phyloP scores from a whole-genome alignment of 2,888 invertebrate species.

The Drosophila lacicola region DNA sequence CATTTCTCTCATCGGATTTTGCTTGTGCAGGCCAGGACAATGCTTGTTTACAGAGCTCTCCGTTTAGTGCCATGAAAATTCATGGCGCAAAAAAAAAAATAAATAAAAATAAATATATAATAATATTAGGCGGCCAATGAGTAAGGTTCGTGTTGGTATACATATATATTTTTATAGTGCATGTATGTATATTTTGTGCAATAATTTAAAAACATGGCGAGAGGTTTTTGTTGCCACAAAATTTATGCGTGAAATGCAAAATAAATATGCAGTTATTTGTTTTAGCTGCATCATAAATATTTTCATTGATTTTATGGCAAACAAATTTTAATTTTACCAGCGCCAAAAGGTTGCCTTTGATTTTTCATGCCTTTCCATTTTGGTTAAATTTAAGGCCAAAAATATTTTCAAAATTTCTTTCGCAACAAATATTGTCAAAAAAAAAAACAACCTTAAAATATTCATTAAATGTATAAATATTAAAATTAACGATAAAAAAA shows the following conservation, averaged over 20 bases:
- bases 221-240: conserved; percentile 33
- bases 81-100: conserved; percentile 19
- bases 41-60: conserved; percentile 59
- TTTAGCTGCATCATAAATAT: conserved; percentile 62
- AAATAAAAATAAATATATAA: conserved; percentile 16
- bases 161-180: not conserved
- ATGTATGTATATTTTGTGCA: conserved; percentile 5
- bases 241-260: conserved; percentile 57
- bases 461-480: not conserved
- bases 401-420: conserved; percentile 15
- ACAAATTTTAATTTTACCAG: conserved; percentile 58
- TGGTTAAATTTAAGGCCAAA: not conserved
- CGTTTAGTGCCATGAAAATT: conserved; percentile 38
- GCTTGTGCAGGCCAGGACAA: conserved; percentile 39
- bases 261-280: conserved; percentile 62
- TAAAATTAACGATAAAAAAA: conserved; percentile 4
- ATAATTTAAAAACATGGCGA: conserved; percentile 41
- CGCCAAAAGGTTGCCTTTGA: conserved; percentile 4
- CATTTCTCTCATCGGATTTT: conserved; percentile 35
- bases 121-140: conserved; percentile 20
- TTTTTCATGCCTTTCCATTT: not conserved
- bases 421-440: not conserved
- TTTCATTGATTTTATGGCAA: conserved; percentile 70
- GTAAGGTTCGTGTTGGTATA: conserved; percentile 1
- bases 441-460: conserved; percentile 2